Evolutionary conservation across 2,113 vertebrate genomes (phyloP).

Genomic region (Heliornis fulica): DNA sequence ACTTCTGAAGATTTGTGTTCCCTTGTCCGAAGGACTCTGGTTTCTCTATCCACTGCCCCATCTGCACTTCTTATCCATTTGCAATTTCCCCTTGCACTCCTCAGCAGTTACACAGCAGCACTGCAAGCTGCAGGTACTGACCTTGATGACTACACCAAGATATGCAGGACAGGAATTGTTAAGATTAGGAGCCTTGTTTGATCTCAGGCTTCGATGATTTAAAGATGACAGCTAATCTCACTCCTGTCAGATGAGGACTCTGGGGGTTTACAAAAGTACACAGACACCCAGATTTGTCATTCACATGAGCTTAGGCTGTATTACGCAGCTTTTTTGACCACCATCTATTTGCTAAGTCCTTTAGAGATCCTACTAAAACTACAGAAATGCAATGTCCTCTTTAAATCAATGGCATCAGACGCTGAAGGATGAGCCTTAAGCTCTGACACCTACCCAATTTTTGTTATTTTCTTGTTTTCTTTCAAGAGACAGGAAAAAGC

Average conservation of each 20-base stretch:
- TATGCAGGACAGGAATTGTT: slow-evolving; percentile 32
- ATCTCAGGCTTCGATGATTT: slow-evolving; percentile 56
- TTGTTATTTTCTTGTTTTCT: neutral
- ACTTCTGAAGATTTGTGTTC: neutral
- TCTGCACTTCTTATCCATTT: neutral
- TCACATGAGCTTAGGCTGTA: slow-evolving; percentile 59
- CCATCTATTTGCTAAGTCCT: slow-evolving; percentile 12
- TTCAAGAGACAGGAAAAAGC: neutral
- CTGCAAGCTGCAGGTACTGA: neutral
- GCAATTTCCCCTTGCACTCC: neutral
- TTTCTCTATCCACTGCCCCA: neutral
- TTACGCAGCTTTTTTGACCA: slow-evolving; percentile 45
- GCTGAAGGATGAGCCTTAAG: slow-evolving; percentile 1
- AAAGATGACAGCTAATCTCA: slow-evolving; percentile 59
- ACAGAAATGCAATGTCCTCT: neutral
- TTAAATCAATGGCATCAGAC: slow-evolving; percentile 43
- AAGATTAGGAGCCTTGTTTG: slow-evolving; percentile 43
- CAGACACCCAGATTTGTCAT: slow-evolving; percentile 35
- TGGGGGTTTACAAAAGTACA: slow-evolving; percentile 39
- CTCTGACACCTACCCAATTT: neutral
- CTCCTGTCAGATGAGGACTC: slow-evolving; percentile 36
- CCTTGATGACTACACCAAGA: neutral
- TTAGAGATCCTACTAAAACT: neutral
- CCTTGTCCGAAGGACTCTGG: neutral
- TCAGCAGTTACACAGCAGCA: neutral